Base-by-base conservation (phyloP, 2,113 vertebrate species). In the Puntigrus tetrazona region DNA sequence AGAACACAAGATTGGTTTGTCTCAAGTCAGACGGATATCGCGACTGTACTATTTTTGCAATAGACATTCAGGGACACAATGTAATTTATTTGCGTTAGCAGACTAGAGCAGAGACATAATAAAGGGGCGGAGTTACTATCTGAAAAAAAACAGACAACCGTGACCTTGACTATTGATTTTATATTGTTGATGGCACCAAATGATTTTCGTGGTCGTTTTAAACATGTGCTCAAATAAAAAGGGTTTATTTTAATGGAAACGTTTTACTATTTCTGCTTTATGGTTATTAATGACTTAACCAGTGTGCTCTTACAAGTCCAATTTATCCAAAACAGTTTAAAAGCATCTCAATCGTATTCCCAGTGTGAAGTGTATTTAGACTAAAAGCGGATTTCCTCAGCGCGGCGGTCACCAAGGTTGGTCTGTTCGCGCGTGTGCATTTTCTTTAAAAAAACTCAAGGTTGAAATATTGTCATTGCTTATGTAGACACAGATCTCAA, bases 141-240 rank as follows among this genome's bases (percentile, higher is more conserved):
- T 14, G 38, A 31, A 67, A 65, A 67, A 65, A 29, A 80, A 65
- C 25, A 65, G 36, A 45, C 57, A 63, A 22, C 55, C 57, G 9
- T 43, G 57, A 79, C 55, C 77, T n/a, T 43, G 57, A 63, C 52
- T 61, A 78, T 43, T 79, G 78, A 47, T 80, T 67, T 80, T 65
- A 31, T 25, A 45, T 65, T 29, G 8, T 65, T 47, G 25, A 65
- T 65, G 25, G 59, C 57, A 29, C 4, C 14, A 65, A 80, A 47
- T 31, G 38, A 45, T 65, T 47, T 80, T 16, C 1, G 11, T 38
- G 52, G 50, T 25, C 61, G 55, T 61, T 61, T 70, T 41, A 70
- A 70, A 70, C 20, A 73, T 47, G n/a, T 18, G 25, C 45, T 50
- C 73, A 31, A 75, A 43, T 29, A 65, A 80, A 27, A 67, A 65